phyloP scores from a whole-genome alignment of 2,113 vertebrate genomes.

The Gorsachius goisagi region DNA sequence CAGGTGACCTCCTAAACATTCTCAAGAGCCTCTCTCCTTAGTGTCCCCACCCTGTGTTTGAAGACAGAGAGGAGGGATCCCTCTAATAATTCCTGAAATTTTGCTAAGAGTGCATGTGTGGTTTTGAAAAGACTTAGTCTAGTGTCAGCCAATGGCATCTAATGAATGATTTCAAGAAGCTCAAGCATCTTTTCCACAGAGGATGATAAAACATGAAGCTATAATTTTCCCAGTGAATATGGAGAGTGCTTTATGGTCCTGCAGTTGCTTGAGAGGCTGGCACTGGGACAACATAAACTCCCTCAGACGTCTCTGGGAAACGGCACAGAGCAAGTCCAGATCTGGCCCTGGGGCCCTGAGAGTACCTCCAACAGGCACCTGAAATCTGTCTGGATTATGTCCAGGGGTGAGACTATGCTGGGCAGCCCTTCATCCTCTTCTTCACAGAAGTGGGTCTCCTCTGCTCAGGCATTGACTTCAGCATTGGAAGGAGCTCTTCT shows the following conservation, averaged over 20 bases:
- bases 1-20: neutral
- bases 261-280: neutral
- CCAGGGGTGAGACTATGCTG: neutral
- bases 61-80: neutral
- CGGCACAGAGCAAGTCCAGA: neutral
- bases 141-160: neutral
- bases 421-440: neutral
- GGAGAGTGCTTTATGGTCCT: neutral
- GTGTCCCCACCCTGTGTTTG: neutral
- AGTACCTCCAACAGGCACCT: neutral
- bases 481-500: neutral
- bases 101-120: fast-evolving
- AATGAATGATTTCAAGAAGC: neutral
- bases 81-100: neutral
- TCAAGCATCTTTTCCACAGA: neutral
- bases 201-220: neutral
- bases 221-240: neutral
- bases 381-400: neutral
- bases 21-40: neutral
- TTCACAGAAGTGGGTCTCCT: fast-evolving
- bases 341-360: neutral
- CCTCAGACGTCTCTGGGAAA: neutral
- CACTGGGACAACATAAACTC: neutral
- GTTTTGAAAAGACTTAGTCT: neutral
- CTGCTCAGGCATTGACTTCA: neutral